phyloP scores from a whole-genome alignment of 1,140 invertebrate genomes.

The Pteromalus puparum region DNA sequence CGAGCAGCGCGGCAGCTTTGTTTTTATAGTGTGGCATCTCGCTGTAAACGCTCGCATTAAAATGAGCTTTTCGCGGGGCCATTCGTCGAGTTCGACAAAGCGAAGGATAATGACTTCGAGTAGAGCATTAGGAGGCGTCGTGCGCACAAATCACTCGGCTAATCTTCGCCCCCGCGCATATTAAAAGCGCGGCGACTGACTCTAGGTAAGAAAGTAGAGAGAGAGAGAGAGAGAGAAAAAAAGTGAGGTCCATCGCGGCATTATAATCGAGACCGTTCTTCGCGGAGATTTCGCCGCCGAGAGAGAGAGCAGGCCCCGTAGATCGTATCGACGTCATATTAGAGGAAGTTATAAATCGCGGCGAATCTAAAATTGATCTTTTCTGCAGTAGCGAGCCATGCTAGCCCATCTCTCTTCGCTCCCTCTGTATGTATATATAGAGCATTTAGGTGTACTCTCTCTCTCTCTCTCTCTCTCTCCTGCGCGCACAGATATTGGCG shows the following conservation, averaged over 20 bases:
- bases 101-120: slow-evolving; percentile 23
- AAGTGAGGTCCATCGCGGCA: neutral
- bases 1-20: no score
- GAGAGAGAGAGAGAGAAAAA: neutral
- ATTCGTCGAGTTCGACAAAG: slow-evolving; percentile 44
- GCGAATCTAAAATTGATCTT: slow-evolving; percentile 76
- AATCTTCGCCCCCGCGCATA: slow-evolving; percentile 26
- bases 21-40: neutral
- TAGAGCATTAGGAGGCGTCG: slow-evolving; percentile 7
- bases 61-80: neutral
- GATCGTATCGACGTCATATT: slow-evolving; percentile 73
- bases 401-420: neutral
- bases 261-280: slow-evolving; percentile 48
- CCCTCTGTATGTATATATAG: slow-evolving; percentile 34
- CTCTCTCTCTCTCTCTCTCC: neutral
- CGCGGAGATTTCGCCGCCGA: slow-evolving; percentile 29
- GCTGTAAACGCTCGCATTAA: neutral
- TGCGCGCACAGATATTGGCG: slow-evolving; percentile 57
- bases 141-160: slow-evolving; percentile 48
- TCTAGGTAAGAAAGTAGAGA: neutral
- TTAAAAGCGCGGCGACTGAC: neutral
- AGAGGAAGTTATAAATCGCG: slow-evolving; percentile 76
- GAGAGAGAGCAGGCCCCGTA: slow-evolving; percentile 48
- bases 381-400: slow-evolving; percentile 64
- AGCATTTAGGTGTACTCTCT: slow-evolving; percentile 57